These are phyloP conservation scores for Cetonia aurata DNA, from an alignment of 2,888 invertebrate species.

Conservation along the genomic window DNA sequence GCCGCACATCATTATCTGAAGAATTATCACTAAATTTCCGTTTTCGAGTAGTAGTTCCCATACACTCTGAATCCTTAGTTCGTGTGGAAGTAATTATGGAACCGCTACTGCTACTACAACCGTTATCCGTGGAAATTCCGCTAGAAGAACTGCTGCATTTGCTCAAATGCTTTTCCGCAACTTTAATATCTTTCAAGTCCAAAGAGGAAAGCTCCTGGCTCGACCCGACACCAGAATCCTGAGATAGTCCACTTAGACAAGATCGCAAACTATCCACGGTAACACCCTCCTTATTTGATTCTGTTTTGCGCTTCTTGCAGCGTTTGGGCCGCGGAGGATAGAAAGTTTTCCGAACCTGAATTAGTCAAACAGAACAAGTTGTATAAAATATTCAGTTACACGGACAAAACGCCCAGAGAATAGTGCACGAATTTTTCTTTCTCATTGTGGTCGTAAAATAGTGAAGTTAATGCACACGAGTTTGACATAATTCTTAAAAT, in stretches of 20 bases:
- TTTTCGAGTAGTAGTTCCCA: constrained; percentile 5
- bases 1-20: constrained; percentile 28
- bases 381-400: constrained; percentile 34
- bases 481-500: too few species aligned
- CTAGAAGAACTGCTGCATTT: constrained; percentile 13
- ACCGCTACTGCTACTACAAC: constrained; percentile 39
- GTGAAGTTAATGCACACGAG: constrained; percentile 7
- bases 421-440: constrained; percentile 14
- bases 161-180: constrained; percentile 56
- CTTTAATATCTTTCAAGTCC: constrained; percentile 61
- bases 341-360: constrained; percentile 75
- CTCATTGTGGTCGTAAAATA: constrained; percentile 14
- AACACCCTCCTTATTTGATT: constrained; percentile 59
- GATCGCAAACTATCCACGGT: constrained; percentile 62
- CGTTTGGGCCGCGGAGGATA: constrained; percentile 77
- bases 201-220: constrained; percentile 62
- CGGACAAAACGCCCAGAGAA: constrained; percentile 28
- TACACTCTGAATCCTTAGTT: constrained; percentile 7
- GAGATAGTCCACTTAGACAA: constrained; percentile 60
- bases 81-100: constrained; percentile 10
- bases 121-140: constrained; percentile 39
- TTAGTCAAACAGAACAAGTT: constrained; percentile 44
- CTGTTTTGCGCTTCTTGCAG: constrained; percentile 49
- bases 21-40: constrained; percentile 34
- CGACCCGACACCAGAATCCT: constrained; percentile 65